Evolutionary conservation across 1,140 invertebrate genomes (phyloP).

Genomic region (Drosophila eugracilis): DNA sequence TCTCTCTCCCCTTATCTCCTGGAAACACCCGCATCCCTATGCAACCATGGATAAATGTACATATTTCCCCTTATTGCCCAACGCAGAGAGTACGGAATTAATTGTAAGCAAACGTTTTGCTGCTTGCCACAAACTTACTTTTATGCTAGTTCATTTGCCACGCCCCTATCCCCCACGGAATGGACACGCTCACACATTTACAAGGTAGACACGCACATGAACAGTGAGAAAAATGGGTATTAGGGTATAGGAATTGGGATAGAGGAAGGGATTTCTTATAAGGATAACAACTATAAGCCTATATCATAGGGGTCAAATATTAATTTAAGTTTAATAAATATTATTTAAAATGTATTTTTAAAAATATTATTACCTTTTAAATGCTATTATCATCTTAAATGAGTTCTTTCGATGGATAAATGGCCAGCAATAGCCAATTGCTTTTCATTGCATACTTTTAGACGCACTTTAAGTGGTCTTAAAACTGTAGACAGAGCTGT

Average conservation of each 20-base stretch:
- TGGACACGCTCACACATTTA: slow-evolving; percentile 18
- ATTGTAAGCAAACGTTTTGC: slow-evolving; percentile 75
- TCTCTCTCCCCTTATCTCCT: background rate
- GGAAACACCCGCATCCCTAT: slow-evolving; percentile 5
- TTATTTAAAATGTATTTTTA: too few relatives aligned
- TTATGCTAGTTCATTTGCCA: slow-evolving; percentile 76
- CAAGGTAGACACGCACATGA: slow-evolving; percentile 24
- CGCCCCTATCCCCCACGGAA: slow-evolving; percentile 41
- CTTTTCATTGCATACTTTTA: too few relatives aligned
- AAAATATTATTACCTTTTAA: too few relatives aligned
- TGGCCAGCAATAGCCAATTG: too few relatives aligned
- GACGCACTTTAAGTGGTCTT: too few relatives aligned
- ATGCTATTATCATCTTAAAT: too few relatives aligned
- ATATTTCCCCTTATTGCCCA: slow-evolving; percentile 4
- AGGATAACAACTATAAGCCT: too few relatives aligned
- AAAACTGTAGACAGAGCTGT: background rate
- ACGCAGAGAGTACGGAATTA: slow-evolving; percentile 65
- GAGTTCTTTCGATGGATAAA: too few relatives aligned
- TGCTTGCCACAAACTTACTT: slow-evolving; percentile 73
- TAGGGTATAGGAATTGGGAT: too few relatives aligned
- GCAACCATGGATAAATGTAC: background rate
- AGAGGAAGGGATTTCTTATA: too few relatives aligned
- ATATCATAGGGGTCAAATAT: too few relatives aligned
- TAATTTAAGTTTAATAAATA: too few relatives aligned
- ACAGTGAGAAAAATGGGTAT: slow-evolving; percentile 13